A percentile compares a stretch with the other conserved stretches of the same genome.
Evolutionary conservation across 2,113 vertebrate species (phyloP).

Genomic region (Nipponia nippon): DNA sequence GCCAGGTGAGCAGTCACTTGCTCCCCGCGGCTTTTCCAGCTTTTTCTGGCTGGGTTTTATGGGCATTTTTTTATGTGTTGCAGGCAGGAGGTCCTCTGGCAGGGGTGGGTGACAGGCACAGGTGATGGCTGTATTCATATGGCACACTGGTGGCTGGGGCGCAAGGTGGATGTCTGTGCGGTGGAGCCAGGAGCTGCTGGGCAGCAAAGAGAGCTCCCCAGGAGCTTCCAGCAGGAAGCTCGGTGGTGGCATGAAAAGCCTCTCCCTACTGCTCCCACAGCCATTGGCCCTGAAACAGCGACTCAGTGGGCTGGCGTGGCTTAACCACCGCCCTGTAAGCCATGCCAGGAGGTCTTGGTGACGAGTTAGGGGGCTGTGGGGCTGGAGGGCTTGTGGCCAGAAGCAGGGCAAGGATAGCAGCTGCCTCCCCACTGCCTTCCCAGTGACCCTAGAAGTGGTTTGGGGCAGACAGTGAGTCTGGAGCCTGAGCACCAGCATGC

Average conservation of each 20-base stretch:
- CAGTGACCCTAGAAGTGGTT: not conserved
- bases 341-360: not conserved
- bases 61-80: rapidly evolving
- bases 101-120: not conserved
- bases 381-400: not conserved
- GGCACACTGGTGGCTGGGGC: not conserved
- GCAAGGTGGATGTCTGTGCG: not conserved
- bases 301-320: rapidly evolving
- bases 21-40: not conserved
- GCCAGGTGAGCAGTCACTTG: not conserved
- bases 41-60: not conserved
- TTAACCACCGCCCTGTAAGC: not conserved
- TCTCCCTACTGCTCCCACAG: not conserved
- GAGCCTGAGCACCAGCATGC: not conserved
- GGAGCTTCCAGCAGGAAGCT: not conserved
- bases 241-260: not conserved
- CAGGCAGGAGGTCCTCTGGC: not conserved
- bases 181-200: not conserved
- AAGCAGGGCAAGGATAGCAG: not conserved
- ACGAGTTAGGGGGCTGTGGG: not conserved
- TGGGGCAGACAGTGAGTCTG: not conserved
- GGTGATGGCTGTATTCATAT: not conserved
- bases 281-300: not conserved
- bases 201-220: not conserved
- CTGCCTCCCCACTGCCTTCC: not conserved